phyloP scores from a whole-genome alignment of 2,888 invertebrate genomes.

The Fabriciana adippe region DNA sequence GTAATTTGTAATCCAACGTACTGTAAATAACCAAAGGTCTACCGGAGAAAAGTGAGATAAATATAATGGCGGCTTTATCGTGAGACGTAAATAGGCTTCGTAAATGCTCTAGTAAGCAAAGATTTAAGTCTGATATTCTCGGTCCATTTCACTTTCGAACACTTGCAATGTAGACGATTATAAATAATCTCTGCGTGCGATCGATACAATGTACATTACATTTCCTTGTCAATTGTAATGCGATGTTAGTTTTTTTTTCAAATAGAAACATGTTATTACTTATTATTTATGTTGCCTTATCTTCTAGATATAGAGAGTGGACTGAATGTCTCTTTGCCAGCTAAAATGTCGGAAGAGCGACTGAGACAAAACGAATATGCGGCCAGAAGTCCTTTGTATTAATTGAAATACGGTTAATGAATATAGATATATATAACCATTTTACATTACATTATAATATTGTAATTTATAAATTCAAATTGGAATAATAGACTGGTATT shows the following conservation, averaged over 20 bases:
- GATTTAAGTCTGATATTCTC: constrained; percentile 40
- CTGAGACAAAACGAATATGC: too few relatives aligned
- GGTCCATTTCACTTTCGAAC: constrained; percentile 42
- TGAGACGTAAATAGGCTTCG: constrained; percentile 34
- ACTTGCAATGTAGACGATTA: constrained; percentile 23
- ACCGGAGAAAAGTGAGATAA: constrained; percentile 33
- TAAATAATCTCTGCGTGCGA: constrained; percentile 19
- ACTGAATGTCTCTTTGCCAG: too few relatives aligned
- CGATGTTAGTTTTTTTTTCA: background rate
- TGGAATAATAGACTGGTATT: too few relatives aligned
- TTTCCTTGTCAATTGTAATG: constrained; percentile 7
- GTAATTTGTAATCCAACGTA: constrained; percentile 5
- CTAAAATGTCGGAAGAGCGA: too few relatives aligned
- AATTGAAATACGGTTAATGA: too few relatives aligned
- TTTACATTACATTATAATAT: too few relatives aligned
- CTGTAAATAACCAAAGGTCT: constrained; percentile 25
- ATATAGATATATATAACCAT: too few relatives aligned
- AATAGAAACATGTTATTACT: background rate
- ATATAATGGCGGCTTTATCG: constrained; percentile 40
- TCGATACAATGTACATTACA: constrained; percentile 2
- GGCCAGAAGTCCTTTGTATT: too few relatives aligned
- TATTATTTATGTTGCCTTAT: background rate
- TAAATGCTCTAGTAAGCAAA: constrained; percentile 38
- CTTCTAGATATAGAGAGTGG: too few relatives aligned
- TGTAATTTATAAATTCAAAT: too few relatives aligned